These are phyloP conservation scores for Anisognathus igniventris DNA, from an alignment of 2,797 vertebrate genomes.

Conservation along the genomic window DNA sequence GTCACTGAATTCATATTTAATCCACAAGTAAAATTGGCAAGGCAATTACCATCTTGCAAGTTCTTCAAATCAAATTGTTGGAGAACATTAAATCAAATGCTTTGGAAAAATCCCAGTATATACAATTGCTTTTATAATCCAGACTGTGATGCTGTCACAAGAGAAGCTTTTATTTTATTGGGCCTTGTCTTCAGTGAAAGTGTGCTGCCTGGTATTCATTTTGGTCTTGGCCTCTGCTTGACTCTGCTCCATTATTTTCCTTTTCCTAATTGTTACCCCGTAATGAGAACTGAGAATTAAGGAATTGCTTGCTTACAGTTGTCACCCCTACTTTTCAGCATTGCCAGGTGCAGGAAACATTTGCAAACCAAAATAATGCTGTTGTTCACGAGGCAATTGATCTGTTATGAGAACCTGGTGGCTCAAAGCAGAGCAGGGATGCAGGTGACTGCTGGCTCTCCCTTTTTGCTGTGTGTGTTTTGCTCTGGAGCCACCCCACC, in stretches of 20 bases:
- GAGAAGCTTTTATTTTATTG: neutral
- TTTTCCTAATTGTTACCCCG: neutral
- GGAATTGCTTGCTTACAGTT: neutral
- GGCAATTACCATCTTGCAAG: slow-evolving; percentile 13
- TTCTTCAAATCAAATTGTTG: slow-evolving; percentile 35
- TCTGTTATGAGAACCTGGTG: neutral
- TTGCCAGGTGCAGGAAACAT: neutral
- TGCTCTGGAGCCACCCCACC: neutral
- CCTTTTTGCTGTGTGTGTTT: neutral
- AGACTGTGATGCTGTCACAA: neutral
- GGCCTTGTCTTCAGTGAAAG: neutral
- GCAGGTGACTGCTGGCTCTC: neutral
- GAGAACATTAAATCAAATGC: slow-evolving; percentile 37
- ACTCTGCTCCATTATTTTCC: neutral
- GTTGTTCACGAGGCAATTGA: neutral
- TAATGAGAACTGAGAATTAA: neutral
- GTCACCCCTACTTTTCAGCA: neutral
- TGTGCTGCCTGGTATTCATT: neutral
- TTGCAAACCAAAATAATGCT: neutral
- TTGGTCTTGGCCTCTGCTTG: neutral
- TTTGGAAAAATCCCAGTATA: neutral
- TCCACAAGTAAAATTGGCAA: slow-evolving; percentile 14
- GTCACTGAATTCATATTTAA: slow-evolving; percentile 24
- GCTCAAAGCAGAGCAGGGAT: neutral
- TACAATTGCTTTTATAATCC: slow-evolving; percentile 8